Percentiles rank a stretch among this genome's conserved stretches.
Conservation (phyloP, 1,140 invertebrate species). For the Lethrus apterus region DNA sequence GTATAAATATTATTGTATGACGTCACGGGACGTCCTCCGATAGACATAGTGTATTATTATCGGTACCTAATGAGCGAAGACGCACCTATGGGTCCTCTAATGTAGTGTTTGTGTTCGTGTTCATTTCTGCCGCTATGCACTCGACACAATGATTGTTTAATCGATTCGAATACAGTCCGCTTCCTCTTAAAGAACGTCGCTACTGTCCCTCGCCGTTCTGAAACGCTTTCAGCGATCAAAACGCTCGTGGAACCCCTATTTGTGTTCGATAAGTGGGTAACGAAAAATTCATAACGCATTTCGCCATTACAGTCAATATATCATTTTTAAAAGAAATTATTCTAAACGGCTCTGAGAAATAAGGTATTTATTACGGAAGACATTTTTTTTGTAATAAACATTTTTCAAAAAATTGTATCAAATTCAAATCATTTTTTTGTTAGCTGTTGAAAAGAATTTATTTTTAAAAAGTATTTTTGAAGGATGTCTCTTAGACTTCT, state of each 20-base stretch:
- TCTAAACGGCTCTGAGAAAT: too few relatives aligned
- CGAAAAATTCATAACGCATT: too few relatives aligned
- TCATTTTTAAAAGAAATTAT: too few relatives aligned
- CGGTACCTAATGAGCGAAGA: conserved; percentile 14
- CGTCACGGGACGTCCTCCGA: not conserved
- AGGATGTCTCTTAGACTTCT: too few relatives aligned
- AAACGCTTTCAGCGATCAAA: conserved; percentile 13
- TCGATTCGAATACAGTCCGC: conserved; percentile 29
- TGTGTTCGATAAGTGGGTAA: too few relatives aligned
- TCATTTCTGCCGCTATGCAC: conserved; percentile 25
- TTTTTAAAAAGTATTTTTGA: too few relatives aligned
- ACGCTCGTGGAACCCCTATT: conserved; percentile 10
- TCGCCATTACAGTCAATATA: too few relatives aligned
- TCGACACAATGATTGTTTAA: conserved; percentile 31
- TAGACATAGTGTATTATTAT: not conserved
- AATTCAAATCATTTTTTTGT: too few relatives aligned
- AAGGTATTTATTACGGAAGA: too few relatives aligned
- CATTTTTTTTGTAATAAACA: too few relatives aligned
- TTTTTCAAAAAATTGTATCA: too few relatives aligned
- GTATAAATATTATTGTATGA: not conserved
- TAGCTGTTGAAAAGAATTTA: too few relatives aligned
- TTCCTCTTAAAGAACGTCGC: conserved; percentile 25
- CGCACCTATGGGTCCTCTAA: conserved; percentile 18
- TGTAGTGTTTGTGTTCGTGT: conserved; percentile 28
- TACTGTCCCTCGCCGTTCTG: conserved; percentile 10